Conservation (phyloP, 2,113 vertebrate genomes). For the Pedetes capensis region DNA sequence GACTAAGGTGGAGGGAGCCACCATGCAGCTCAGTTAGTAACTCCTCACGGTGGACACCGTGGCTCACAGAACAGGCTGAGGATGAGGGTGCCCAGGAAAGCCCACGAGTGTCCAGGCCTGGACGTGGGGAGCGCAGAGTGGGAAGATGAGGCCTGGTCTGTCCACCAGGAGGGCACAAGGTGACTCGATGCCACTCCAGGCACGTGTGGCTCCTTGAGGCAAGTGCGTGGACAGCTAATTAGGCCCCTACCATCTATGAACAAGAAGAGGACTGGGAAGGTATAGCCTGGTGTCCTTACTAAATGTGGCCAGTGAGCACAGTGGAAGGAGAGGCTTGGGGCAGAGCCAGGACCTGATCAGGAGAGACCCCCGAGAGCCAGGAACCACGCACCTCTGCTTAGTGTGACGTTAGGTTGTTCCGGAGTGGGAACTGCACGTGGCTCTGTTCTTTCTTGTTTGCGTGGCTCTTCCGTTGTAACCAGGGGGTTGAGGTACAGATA, state of each 20-base stretch:
- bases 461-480: background rate
- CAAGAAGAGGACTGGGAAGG: background rate
- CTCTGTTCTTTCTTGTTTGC: background rate
- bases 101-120: no score
- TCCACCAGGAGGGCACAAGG: background rate
- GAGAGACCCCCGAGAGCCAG: background rate
- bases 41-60: background rate
- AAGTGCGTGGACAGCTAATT: background rate
- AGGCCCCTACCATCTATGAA: background rate
- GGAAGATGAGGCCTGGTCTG: no score
- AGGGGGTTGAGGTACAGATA: no score
- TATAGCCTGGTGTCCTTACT: background rate
- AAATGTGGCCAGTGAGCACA: no score
- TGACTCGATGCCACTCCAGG: background rate
- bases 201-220: fast-evolving
- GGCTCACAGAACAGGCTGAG: no score
- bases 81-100: no score
- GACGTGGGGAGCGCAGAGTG: no score
- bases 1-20: background rate
- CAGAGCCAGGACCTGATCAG: background rate
- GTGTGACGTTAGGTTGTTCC: background rate
- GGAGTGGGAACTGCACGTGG: background rate
- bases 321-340: background rate
- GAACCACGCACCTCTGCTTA: background rate
- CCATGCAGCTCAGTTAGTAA: fast-evolving